phyloP scores from a whole-genome alignment of 2,888 invertebrate species.

The Alloscopus bannaensis region DNA sequence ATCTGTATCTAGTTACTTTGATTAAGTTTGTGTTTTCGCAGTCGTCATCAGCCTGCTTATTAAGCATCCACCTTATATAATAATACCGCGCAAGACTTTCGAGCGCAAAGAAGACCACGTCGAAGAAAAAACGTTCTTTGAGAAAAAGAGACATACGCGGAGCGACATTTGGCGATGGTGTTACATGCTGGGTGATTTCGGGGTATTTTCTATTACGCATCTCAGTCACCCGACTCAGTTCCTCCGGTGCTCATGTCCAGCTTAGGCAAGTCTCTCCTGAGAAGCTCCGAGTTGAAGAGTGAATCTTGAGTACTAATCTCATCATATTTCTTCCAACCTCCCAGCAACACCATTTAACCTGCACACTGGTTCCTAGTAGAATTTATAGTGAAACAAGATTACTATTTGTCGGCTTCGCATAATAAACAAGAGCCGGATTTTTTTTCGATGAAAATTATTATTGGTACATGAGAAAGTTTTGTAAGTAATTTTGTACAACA shows the following conservation, averaged over 20 bases:
- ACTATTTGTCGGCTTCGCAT: too few relatives aligned
- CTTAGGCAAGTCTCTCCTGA: neutral
- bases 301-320: too few relatives aligned
- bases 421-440: too few relatives aligned
- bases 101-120: neutral
- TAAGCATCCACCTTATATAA: constrained; percentile 45
- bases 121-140: neutral
- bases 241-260: constrained; percentile 46
- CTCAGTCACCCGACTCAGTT: constrained; percentile 45
- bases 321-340: too few relatives aligned
- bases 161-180: constrained; percentile 3
- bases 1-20: neutral
- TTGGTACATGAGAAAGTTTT: constrained; percentile 45
- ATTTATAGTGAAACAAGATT: too few relatives aligned
- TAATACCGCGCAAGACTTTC: constrained; percentile 1
- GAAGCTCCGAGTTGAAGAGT: neutral
- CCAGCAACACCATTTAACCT: too few relatives aligned
- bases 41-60: constrained; percentile 31
- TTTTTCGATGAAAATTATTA: constrained; percentile 37
- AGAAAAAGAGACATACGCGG: constrained; percentile 20
- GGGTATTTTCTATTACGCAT: constrained; percentile 61
- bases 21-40: constrained; percentile 38
- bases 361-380: too few relatives aligned
- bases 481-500: constrained; percentile 54
- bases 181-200: constrained; percentile 46